Conservation (phyloP, 1,140 invertebrate species). For the Octopus sinensis region DNA sequence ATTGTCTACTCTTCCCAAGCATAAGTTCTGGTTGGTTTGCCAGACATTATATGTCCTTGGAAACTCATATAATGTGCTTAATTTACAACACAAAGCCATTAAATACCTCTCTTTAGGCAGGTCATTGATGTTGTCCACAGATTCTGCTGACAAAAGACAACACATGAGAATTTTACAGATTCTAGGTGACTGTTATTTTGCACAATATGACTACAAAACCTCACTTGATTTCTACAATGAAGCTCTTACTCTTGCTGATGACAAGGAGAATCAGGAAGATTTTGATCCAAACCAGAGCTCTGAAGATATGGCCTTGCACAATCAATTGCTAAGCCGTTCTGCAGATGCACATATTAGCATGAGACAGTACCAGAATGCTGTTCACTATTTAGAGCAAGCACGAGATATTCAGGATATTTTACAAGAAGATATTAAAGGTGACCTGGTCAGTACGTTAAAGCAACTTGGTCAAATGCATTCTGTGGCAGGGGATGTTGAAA, state of each 20-base stretch:
- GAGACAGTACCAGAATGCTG: slow-evolving; percentile 52
- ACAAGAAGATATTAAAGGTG: slow-evolving; percentile 52
- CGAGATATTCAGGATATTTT: slow-evolving; percentile 50
- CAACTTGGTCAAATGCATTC: slow-evolving; percentile 53
- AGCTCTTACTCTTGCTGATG: slow-evolving; percentile 40
- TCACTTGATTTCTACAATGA: slow-evolving; percentile 50
- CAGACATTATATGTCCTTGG: slow-evolving; percentile 53
- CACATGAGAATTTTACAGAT: slow-evolving; percentile 51
- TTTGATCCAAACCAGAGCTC: slow-evolving; percentile 43
- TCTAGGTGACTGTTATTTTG: slow-evolving; percentile 52
- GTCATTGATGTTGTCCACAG: slow-evolving; percentile 43
- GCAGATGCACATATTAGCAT: slow-evolving; percentile 53
- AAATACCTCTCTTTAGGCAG: slow-evolving; percentile 48
- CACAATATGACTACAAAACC: slow-evolving; percentile 52
- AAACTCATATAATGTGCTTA: slow-evolving; percentile 50
- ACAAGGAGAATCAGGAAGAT: slow-evolving; percentile 27
- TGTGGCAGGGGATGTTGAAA: slow-evolving; percentile 48
- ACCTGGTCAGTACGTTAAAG: slow-evolving; percentile 46
- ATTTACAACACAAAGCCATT: slow-evolving; percentile 48
- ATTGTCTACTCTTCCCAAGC: slow-evolving; percentile 40
- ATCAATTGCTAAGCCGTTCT: slow-evolving; percentile 50
- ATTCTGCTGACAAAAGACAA: slow-evolving; percentile 42
- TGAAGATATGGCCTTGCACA: slow-evolving; percentile 52
- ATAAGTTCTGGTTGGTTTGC: slow-evolving; percentile 52
- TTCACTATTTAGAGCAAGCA: slow-evolving; percentile 49